Evolutionary conservation across 2,888 invertebrate species (phyloP).

Genomic region (Acanthoscelides obtectus): DNA sequence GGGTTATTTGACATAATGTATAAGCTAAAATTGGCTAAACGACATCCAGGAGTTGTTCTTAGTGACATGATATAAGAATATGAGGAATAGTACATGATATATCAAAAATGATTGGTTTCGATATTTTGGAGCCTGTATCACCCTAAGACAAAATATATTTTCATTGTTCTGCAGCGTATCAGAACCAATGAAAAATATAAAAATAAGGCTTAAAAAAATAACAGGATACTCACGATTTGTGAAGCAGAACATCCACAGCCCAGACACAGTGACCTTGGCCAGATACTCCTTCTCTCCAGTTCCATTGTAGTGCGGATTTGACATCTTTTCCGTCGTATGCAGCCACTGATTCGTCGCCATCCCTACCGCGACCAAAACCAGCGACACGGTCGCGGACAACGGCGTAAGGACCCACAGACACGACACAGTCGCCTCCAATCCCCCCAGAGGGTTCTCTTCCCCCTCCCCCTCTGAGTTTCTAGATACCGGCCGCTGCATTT

Average conservation of each 20-base stretch:
- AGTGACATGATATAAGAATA: too few species aligned
- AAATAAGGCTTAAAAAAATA: too few species aligned
- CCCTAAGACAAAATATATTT: too few species aligned
- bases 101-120: too few species aligned
- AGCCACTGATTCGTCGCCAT: constrained; percentile 82
- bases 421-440: constrained; percentile 58
- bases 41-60: too few species aligned
- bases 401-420: constrained; percentile 61
- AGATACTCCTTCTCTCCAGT: constrained; percentile 67
- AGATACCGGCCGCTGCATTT: constrained; percentile 36
- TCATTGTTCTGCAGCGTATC: too few species aligned
- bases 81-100: too few species aligned
- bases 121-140: too few species aligned
- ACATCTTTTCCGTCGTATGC: constrained; percentile 80
- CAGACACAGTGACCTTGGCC: constrained; percentile 73
- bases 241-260: constrained; percentile 75
- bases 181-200: too few species aligned
- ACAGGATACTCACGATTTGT: constrained; percentile 67
- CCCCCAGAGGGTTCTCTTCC: constrained; percentile 33
- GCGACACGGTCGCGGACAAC: constrained; percentile 65
- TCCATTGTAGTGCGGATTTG: constrained; percentile 71
- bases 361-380: constrained; percentile 67
- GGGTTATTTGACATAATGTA: too few species aligned
- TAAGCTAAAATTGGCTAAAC: too few species aligned
- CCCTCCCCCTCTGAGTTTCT: constrained; percentile 33